Conservation (phyloP, 2,888 invertebrate species). For the Neria commutata region DNA sequence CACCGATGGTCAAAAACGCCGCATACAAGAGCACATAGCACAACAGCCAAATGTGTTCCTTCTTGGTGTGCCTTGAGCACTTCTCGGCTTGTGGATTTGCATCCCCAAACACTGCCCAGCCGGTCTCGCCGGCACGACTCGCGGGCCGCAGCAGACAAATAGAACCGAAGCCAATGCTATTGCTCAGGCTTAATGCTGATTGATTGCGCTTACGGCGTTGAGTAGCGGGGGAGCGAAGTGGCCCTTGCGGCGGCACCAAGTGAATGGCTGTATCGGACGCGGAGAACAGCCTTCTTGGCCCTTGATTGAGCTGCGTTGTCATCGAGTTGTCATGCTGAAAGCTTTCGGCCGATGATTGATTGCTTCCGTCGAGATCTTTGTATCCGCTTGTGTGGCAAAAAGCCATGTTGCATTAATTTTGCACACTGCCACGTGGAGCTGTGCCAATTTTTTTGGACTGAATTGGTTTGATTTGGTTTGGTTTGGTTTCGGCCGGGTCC, state of each 20-base stretch:
- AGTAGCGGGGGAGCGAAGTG: neutral
- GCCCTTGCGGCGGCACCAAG: neutral
- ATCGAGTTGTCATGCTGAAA: neutral
- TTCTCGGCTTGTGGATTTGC: neutral
- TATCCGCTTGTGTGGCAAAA: constrained; percentile 27
- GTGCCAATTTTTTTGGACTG: too few species aligned
- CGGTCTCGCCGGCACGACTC: neutral
- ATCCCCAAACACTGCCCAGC: constrained; percentile 6
- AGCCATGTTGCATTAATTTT: neutral
- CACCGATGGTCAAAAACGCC: constrained; percentile 70
- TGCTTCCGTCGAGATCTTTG: constrained; percentile 37
- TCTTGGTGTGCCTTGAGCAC: constrained; percentile 18
- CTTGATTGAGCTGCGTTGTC: neutral
- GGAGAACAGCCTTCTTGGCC: constrained; percentile 13
- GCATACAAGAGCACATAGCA: constrained; percentile 68
- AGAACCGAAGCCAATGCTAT: constrained; percentile 26
- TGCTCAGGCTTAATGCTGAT: constrained; percentile 32
- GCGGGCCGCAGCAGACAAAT: constrained; percentile 23
- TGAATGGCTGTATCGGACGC: constrained; percentile 33
- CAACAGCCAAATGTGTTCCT: constrained; percentile 56
- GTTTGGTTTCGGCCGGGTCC: too few species aligned
- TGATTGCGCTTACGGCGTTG: constrained; percentile 7
- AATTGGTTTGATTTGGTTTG: too few species aligned
- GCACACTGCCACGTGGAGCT: too few species aligned
- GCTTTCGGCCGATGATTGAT: constrained; percentile 18